Evolutionary conservation across 1,140 invertebrate genomes (phyloP), one percentile per base, ranked within the genome.

Genomic region (Drosophila sproati): DNA sequence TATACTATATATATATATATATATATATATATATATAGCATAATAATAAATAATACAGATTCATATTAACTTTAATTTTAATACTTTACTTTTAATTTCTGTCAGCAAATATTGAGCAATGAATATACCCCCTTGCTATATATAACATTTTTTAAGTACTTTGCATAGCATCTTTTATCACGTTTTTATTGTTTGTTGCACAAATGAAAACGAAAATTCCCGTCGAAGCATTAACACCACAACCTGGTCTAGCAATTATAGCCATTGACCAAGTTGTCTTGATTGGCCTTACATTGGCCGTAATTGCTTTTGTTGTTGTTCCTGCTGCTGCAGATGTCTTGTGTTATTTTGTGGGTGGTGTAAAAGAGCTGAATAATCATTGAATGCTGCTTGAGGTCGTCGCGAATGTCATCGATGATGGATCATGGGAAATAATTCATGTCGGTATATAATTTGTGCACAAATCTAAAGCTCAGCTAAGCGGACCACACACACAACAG

Each of bases 161-260:
- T 78, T 80, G 83, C 80, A 89, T 88, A 72, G 86, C 85, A 89
- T 90, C 85, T 89, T 89, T 85, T 85, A 89, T 89, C 85, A 89
- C 86, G 86, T 89, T 89, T 89, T 85, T 79, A 89, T 89, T 89
- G 80, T 89, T 83, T 75, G 75, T 70, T 80, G 78, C 78, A 75
- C 68, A 81, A 77, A 88, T 80, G 77, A 80, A 85, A 85, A 76
- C 81, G 61, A 83, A 82, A 77, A 76, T 71, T 73, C 76, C 68
- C 62, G 66, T 62, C 83, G 47, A 83, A 67, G 68, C 74, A 89
- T 88, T 89, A 78, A 78, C 80, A 83, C 80, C 70, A 72, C 60
- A 63, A 51, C 43, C 39, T 45, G 41, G 64, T 20, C 67, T 52
- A 54, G 32, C 77, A 83, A 88, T 80, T 90, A 89, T 75, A 76